Evolutionary conservation across 2,888 invertebrate genomes (phyloP), one percentile per base, ranked within the genome.

Genomic region (Elgonia sp.): DNA sequence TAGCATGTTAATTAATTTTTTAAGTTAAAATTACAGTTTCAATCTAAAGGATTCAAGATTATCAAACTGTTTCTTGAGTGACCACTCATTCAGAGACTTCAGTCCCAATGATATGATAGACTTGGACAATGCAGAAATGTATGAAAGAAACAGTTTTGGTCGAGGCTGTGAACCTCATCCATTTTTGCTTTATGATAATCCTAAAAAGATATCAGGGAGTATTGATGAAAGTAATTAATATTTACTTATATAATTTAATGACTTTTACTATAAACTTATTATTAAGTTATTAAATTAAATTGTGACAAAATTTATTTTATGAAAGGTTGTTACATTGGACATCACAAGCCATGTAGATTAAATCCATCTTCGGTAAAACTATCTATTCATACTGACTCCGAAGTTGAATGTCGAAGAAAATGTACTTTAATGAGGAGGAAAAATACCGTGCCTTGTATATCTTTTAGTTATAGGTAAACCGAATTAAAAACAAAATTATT

Each of bases 141-240:
- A 97, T 90, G 97, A 98, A 86, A 95, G 98, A 62, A 97, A 97
- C 0, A 98, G 97, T 93, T 98, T 97, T 91, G 98, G 97, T 0
- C 96, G 97, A 76, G 98, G 98, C 0, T 98, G 98, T 91, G 97
- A 98, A 93, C 96, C 97, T 0, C 96, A 97, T 83, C 95, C 90
- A 6, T 88, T 90, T 62, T 84, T 90, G 6, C 77, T 87, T 9
- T 87, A 90, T 14, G 91, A 90, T 37, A 79, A 79, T 42, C 84
- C 73, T 3, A 82, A 83, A 75, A 86, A 65, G 39, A 80, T 70
- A 50, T 85, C 80, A 7, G 86, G 70, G 40, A 79, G 46, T 14
- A 77, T 69, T 4, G 92, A 92, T 57, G 91, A 91, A 84, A 90
- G 92, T 92, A 91, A 70, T 84, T 12, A 63, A 10, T 46, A 55